Evolutionary conservation across 2,888 invertebrate genomes (phyloP).

Genomic region (Lepidocyrtinus sp.): DNA sequence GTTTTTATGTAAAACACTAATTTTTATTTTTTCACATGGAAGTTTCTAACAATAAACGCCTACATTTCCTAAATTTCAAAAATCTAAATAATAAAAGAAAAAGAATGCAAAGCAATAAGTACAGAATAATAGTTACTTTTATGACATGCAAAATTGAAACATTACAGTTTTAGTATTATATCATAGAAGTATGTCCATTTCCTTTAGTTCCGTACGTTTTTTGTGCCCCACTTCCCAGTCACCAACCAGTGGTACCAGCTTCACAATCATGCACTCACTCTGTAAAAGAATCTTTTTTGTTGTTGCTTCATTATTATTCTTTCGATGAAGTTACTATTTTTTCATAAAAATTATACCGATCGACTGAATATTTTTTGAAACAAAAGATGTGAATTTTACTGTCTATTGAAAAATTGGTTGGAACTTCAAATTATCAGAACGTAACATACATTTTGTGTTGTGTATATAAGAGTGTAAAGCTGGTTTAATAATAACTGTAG

Average conservation of each 20-base stretch:
- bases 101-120: conserved; percentile 53
- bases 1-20: conserved; percentile 31
- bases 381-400: too few species aligned
- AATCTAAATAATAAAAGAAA: conserved; percentile 42
- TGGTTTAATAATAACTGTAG: conserved; percentile 33
- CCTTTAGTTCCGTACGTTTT: conserved; percentile 43
- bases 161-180: conserved; percentile 23
- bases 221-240: not conserved
- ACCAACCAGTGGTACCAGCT: conserved; percentile 3
- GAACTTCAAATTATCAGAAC: conserved; percentile 31
- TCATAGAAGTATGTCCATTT: conserved; percentile 40
- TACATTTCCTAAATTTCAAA: conserved; percentile 24
- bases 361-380: not conserved
- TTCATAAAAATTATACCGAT: not conserved
- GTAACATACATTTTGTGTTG: conserved; percentile 18
- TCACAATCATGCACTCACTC: not conserved
- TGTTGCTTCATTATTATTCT: too few species aligned
- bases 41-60: conserved; percentile 22
- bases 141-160: conserved; percentile 40
- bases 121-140: conserved; percentile 28
- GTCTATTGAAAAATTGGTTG: too few species aligned
- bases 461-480: conserved; percentile 46
- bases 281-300: not conserved
- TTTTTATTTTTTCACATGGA: conserved; percentile 39
- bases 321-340: conserved; percentile 3